phyloP scores from a whole-genome alignment of 2,797 vertebrate genomes.

The Threskiornis aethiopicus region DNA sequence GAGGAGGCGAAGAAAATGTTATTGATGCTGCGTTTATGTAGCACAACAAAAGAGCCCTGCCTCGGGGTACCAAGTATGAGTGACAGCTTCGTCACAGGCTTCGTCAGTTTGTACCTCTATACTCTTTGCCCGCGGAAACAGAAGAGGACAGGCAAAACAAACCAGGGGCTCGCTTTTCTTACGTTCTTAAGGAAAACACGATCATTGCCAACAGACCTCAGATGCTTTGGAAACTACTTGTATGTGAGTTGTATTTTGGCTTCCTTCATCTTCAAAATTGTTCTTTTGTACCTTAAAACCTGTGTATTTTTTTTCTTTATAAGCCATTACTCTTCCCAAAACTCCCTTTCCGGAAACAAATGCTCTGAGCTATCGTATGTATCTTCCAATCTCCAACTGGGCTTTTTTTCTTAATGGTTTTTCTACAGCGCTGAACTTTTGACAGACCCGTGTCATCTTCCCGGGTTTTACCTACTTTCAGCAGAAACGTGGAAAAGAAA shows the following conservation, averaged over 20 bases:
- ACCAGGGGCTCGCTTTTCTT: background rate
- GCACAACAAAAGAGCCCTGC: background rate
- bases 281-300: background rate
- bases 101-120: background rate
- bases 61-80: background rate
- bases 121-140: background rate
- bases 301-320: background rate
- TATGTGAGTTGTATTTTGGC: background rate
- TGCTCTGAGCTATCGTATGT: background rate
- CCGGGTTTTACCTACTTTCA: background rate
- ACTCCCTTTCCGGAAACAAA: background rate
- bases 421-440: background rate
- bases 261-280: background rate
- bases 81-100: background rate
- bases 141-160: background rate
- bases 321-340: background rate
- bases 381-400: background rate
- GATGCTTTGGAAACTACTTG: background rate
- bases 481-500: background rate
- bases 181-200: background rate
- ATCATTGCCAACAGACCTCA: background rate
- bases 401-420: background rate
- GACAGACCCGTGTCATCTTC: background rate
- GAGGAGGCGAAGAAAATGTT: background rate
- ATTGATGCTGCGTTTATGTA: background rate